phyloP scores from a whole-genome alignment of 1,140 invertebrate genomes.

The Drosophila setifemur region DNA sequence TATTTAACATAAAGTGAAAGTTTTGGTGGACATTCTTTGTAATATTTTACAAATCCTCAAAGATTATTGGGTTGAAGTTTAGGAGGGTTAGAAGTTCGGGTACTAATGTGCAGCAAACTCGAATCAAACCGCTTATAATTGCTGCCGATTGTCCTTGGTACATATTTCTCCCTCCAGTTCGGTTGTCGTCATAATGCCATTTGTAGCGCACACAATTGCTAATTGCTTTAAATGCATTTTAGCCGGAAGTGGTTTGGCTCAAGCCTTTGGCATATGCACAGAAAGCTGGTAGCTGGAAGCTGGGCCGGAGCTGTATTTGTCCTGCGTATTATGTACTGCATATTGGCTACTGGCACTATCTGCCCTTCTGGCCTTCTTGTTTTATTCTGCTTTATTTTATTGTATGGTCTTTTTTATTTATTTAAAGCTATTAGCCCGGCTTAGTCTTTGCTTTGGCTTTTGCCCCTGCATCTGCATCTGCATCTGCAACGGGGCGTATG shows the following conservation, averaged over 20 bases:
- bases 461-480: neutral
- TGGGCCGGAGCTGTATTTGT: slow-evolving; percentile 23
- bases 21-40: neutral
- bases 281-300: slow-evolving; percentile 8
- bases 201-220: slow-evolving; percentile 61
- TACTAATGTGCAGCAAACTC: neutral
- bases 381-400: slow-evolving; percentile 40
- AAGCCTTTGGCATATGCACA: slow-evolving; percentile 53
- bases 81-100: neutral
- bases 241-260: slow-evolving; percentile 66
- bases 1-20: too few species aligned
- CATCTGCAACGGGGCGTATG: slow-evolving; percentile 21
- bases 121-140: slow-evolving; percentile 21
- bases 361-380: slow-evolving; percentile 1
- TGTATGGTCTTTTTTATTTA: slow-evolving; percentile 62
- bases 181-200: slow-evolving; percentile 35
- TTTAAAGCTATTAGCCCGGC: slow-evolving; percentile 62
- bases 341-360: slow-evolving; percentile 42
- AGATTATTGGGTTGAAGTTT: slow-evolving; percentile 2
- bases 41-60: too few species aligned
- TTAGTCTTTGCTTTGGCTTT: slow-evolving; percentile 33
- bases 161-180: neutral
- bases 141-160: slow-evolving; percentile 30
- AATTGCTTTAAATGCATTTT: slow-evolving; percentile 75
- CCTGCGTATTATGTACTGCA: slow-evolving; percentile 48